Evolutionary conservation across 2,113 vertebrate genomes (phyloP).

Genomic region (Motacilla alba): DNA sequence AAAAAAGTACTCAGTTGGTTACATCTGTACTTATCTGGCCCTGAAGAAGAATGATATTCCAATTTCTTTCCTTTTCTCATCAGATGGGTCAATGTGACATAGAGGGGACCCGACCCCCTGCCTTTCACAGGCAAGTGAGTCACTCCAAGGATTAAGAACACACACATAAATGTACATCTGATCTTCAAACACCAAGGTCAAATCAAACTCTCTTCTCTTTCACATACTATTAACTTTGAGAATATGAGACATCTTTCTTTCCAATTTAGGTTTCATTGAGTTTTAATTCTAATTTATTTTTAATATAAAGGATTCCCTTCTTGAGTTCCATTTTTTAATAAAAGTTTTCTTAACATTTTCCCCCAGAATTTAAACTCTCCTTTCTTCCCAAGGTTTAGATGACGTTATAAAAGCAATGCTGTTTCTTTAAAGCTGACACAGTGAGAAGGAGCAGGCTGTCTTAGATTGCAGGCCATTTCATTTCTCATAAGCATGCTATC

Average conservation of each 20-base stretch:
- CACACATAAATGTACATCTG: background rate
- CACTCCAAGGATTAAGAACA: background rate
- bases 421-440: constrained; percentile 59
- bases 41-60: background rate
- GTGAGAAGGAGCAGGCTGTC: constrained; percentile 28
- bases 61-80: background rate
- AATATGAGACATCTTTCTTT: background rate
- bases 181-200: background rate
- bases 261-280: background rate
- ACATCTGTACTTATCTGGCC: background rate
- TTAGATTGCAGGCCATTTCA: constrained; percentile 44
- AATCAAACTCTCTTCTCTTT: background rate
- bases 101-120: background rate
- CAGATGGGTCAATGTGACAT: background rate
- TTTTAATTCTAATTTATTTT: background rate
- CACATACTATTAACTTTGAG: background rate
- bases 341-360: background rate
- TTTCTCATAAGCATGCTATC: constrained; percentile 68
- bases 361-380: background rate
- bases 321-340: background rate
- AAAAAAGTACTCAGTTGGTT: background rate
- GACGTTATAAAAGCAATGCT: constrained; percentile 4
- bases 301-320: background rate
- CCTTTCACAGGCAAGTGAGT: background rate
- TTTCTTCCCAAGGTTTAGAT: background rate